phyloP scores from a whole-genome alignment of 2,797 vertebrate species.

The Notamacropus eugenii region DNA sequence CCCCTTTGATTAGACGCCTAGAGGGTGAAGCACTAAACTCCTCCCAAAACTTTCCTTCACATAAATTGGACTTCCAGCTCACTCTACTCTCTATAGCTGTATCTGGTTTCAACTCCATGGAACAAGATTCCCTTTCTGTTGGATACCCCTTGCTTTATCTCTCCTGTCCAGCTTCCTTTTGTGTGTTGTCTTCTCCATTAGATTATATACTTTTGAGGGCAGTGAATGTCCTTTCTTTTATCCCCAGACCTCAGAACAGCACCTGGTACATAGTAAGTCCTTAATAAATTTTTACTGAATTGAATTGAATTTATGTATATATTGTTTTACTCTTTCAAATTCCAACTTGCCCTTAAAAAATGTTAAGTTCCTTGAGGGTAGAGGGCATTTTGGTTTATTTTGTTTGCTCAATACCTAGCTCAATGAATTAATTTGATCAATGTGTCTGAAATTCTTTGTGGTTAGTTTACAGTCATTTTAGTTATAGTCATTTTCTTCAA shows the following conservation, averaged over 20 bases:
- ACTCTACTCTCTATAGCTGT: background rate
- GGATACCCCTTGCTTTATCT: background rate
- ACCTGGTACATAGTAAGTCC: background rate
- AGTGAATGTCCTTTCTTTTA: background rate
- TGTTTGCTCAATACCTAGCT: background rate
- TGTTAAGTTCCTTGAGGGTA: background rate
- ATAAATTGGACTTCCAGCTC: background rate
- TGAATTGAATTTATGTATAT: background rate
- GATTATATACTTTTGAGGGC: background rate
- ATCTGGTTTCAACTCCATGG: background rate
- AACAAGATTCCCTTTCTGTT: background rate
- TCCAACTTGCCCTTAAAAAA: background rate
- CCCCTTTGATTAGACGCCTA: background rate
- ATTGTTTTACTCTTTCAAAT: background rate
- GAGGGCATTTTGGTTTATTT: background rate
- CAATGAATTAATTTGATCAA: background rate
- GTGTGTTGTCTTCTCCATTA: background rate
- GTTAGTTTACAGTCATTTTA: background rate
- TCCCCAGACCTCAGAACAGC: background rate
- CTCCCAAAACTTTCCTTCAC: background rate
- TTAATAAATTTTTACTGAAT: background rate
- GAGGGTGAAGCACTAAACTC: background rate
- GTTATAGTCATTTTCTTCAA: constrained; percentile 32
- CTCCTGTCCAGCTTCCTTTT: background rate
- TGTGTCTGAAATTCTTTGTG: background rate